These are phyloP conservation scores for Pollimyrus isidori DNA, from an alignment of 2,113 vertebrate genomes.

Conservation along the genomic window DNA sequence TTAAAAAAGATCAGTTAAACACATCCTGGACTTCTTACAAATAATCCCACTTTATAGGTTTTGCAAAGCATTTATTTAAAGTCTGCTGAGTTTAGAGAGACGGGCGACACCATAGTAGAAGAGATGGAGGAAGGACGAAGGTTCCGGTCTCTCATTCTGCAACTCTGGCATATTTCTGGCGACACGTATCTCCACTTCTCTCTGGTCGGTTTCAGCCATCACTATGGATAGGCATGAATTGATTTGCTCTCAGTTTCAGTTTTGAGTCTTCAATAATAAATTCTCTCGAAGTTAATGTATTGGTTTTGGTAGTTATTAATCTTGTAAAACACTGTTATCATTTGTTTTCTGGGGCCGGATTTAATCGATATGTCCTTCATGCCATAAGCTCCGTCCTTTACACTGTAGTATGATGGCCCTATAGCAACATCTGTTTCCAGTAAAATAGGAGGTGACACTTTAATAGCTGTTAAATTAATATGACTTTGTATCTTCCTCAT, in stretches of 20 bases:
- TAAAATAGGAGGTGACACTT: not conserved
- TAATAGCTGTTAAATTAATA: not conserved
- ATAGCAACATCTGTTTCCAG: not conserved
- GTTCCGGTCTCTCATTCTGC: not conserved
- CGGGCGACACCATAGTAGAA: not conserved
- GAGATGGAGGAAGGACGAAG: not conserved
- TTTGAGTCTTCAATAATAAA: not conserved
- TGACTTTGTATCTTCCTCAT: not conserved
- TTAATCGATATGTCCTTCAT: not conserved
- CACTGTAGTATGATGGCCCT: not conserved
- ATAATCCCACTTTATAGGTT: not conserved
- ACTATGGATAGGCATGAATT: not conserved
- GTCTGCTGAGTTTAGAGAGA: not conserved
- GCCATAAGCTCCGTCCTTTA: not conserved
- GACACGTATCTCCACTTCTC: not conserved
- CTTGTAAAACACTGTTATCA: not conserved
- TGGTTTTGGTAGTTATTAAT: not conserved
- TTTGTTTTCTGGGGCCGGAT: not conserved
- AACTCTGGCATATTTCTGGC: not conserved
- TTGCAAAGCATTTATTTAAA: not conserved
- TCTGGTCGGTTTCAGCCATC: not conserved
- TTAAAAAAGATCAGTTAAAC: not conserved
- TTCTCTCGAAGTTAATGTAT: not conserved
- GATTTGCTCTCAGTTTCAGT: not conserved
- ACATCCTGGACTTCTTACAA: not conserved